Evolutionary conservation across 2,888 invertebrate genomes (phyloP).

Genomic region (Rotaria magnacalcarata): DNA sequence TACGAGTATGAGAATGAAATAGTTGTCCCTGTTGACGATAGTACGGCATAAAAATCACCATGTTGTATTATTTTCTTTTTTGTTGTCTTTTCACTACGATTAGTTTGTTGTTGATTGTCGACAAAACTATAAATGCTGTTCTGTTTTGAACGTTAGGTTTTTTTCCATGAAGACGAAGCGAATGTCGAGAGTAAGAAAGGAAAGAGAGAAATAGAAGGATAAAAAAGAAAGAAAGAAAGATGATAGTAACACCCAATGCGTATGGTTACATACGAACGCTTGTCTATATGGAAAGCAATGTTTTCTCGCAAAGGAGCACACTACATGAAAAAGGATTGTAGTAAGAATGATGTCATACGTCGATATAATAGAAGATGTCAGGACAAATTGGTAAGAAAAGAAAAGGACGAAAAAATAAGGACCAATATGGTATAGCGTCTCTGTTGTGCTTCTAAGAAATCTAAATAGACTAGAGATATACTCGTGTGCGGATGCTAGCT

Average conservation of each 20-base stretch:
- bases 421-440: not conserved
- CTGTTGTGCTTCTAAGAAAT: not conserved
- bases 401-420: not conserved
- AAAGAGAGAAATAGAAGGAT: not conserved
- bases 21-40: constrained; percentile 13
- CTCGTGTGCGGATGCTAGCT: not conserved
- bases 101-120: not conserved
- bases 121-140: not conserved
- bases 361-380: not conserved
- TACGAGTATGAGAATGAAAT: not conserved
- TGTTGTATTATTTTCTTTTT: not conserved
- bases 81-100: not conserved
- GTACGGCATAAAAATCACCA: constrained; percentile 6
- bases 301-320: not conserved
- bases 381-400: not conserved
- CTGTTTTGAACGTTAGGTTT: not conserved
- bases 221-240: not conserved
- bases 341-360: not conserved
- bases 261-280: not conserved
- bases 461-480: not conserved
- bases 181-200: not conserved
- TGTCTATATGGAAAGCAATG: not conserved
- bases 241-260: not conserved
- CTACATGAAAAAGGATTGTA: not conserved
- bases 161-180: not conserved